Evolutionary conservation across 2,113 vertebrate genomes (phyloP).

Genomic region (Prionailurus viverrinus): DNA sequence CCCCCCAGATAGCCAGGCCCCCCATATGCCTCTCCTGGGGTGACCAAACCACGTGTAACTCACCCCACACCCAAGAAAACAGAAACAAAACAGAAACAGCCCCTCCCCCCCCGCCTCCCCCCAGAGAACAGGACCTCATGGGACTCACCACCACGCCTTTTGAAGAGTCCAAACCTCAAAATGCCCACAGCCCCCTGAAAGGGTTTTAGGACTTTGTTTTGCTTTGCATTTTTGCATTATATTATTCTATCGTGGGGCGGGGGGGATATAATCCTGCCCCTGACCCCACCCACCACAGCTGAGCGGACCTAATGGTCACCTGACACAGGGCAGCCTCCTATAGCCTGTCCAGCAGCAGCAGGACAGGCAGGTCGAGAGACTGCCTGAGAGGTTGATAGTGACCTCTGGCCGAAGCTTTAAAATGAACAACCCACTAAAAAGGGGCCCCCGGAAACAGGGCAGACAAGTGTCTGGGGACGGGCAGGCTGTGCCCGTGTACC

Average conservation of each 20-base stretch:
- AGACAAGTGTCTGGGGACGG: neutral
- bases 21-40: neutral
- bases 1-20: neutral
- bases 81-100: neutral
- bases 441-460: neutral
- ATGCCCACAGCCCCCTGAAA: neutral
- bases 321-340: neutral
- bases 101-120: no score
- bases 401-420: neutral
- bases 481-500: fast-evolving
- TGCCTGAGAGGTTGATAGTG: neutral
- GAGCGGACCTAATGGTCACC: neutral
- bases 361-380: neutral
- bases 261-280: neutral
- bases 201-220: neutral
- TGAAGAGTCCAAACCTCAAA: neutral
- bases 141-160: neutral
- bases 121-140: neutral
- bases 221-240: neutral
- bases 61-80: neutral
- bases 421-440: neutral
- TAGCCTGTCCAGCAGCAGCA: neutral
- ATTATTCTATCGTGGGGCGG: fast-evolving
- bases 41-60: neutral
- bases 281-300: no score